Conservation (phyloP, 2,113 vertebrate genomes). For the Aepyceros melampus region DNA sequence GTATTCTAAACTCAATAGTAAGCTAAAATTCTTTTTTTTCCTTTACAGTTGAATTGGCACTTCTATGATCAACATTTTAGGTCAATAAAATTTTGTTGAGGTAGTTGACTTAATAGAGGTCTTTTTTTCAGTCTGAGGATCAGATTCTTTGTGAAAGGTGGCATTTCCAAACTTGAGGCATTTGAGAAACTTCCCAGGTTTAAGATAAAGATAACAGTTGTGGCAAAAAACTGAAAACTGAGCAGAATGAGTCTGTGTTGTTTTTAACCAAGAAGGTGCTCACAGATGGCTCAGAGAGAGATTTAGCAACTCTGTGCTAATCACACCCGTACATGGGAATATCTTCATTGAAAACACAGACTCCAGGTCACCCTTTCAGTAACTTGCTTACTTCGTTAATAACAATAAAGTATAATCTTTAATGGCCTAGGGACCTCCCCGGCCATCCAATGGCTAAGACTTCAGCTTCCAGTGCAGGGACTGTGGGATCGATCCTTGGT, state of each 20-base stretch:
- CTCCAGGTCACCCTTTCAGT: not conserved
- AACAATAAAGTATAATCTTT: not conserved
- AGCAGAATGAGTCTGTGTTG: slow-evolving; percentile 74
- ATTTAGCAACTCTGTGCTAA: slow-evolving; percentile 84
- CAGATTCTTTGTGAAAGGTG: slow-evolving; percentile 17
- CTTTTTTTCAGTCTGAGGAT: not conserved
- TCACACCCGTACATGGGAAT: slow-evolving; percentile 83
- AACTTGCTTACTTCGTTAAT: not conserved
- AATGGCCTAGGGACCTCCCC: not conserved
- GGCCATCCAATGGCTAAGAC: not conserved
- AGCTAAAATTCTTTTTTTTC: not conserved
- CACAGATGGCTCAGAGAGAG: slow-evolving; percentile 86
- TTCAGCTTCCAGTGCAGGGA: not conserved
- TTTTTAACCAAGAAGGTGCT: slow-evolving; percentile 81
- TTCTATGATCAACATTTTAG: not conserved
- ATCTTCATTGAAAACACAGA: slow-evolving; percentile 71
- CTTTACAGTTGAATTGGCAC: not conserved
- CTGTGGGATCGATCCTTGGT: not conserved
- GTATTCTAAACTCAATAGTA: not conserved
- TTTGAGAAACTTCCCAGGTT: slow-evolving; percentile 54
- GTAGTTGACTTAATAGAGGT: not conserved
- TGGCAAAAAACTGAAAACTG: slow-evolving; percentile 68
- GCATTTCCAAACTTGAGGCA: slow-evolving; percentile 5
- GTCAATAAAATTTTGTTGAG: not conserved
- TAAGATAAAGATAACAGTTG: slow-evolving; percentile 64